A percentile compares a stretch with the other conserved stretches of the same genome.
Evolutionary conservation across 2,797 vertebrate species (phyloP).

Genomic region (Amphiprion clarkii): DNA sequence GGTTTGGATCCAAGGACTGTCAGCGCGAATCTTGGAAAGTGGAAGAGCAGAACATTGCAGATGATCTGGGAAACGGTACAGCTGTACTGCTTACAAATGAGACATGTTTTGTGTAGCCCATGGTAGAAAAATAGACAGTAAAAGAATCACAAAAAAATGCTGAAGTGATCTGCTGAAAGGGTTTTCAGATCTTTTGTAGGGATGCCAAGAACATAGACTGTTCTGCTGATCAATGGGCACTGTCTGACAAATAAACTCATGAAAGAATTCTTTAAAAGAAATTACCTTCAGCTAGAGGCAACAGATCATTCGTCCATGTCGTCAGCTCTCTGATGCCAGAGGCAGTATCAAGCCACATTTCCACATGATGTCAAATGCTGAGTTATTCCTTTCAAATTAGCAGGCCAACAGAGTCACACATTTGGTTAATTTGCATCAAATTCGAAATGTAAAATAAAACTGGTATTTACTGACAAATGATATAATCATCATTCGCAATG

Average conservation of each 20-base stretch:
- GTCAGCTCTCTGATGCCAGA: slow-evolving; percentile 17
- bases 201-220: neutral
- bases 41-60: neutral
- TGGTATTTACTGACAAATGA: neutral
- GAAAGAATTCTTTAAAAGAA: neutral
- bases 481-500: neutral
- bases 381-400: slow-evolving; percentile 35
- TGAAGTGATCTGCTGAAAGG: neutral
- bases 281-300: slow-evolving; percentile 12
- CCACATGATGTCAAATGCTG: slow-evolving; percentile 17
- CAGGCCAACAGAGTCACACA: slow-evolving; percentile 8
- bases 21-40: slow-evolving; percentile 16
- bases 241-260: slow-evolving; percentile 1
- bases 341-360: slow-evolving; percentile 19
- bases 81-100: neutral
- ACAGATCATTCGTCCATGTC: slow-evolving; percentile 26
- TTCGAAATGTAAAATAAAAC: slow-evolving; percentile 21
- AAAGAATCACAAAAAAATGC: neutral
- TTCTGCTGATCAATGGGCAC: neutral
- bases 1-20: slow-evolving; percentile 29
- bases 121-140: neutral
- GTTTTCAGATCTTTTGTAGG: neutral
- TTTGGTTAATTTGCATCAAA: neutral
- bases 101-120: neutral
- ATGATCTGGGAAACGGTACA: neutral